Conservation (phyloP, 2,888 invertebrate species). For the Aricia artaxerxes region DNA sequence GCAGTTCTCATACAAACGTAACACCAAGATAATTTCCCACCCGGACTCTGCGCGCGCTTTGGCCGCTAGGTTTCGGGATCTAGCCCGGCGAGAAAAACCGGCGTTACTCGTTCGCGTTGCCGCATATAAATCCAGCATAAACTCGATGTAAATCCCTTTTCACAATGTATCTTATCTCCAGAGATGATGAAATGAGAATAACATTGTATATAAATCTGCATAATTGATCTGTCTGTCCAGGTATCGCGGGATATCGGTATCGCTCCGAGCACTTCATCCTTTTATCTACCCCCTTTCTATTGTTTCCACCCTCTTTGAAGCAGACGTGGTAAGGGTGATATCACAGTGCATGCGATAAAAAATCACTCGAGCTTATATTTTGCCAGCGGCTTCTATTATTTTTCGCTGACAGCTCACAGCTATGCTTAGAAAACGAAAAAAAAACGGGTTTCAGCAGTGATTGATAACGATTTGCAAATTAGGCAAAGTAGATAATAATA, state of each 20-base stretch:
- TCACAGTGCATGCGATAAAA: not conserved
- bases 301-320: slow-evolving; percentile 29
- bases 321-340: not conserved
- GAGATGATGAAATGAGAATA: slow-evolving; percentile 21
- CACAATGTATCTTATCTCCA: not conserved
- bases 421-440: too few species aligned
- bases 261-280: slow-evolving; percentile 31
- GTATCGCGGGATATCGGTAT: slow-evolving; percentile 30
- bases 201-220: slow-evolving; percentile 22
- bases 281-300: slow-evolving; percentile 29
- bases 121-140: too few species aligned
- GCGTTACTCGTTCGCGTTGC: too few species aligned
- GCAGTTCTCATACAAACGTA: too few species aligned
- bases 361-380: not conserved
- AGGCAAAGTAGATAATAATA: too few species aligned
- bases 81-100: too few species aligned
- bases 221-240: slow-evolving; percentile 31
- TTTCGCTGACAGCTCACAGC: too few species aligned
- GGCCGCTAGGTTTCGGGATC: too few species aligned
- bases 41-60: too few species aligned
- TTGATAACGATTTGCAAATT: too few species aligned
- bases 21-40: too few species aligned
- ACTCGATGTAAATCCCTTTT: not conserved
- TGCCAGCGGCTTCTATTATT: not conserved
- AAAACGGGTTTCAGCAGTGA: too few species aligned